Base-by-base conservation (phyloP, 2,888 invertebrate genomes). In the Aradus depressus region DNA sequence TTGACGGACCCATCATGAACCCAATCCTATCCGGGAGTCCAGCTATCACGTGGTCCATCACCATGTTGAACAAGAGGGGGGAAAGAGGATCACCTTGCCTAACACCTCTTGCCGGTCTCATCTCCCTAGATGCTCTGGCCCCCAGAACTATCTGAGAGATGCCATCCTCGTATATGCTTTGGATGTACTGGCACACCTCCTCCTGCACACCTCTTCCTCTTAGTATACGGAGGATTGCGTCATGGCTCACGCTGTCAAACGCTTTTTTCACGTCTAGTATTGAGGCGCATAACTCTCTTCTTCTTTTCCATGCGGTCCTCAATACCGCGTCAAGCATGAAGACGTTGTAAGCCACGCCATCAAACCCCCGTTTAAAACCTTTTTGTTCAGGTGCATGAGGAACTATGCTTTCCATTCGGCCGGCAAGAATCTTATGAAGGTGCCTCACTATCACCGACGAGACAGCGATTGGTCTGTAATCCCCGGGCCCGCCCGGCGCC, bases 221-320 rank as follows among this genome's bases (percentile, higher is more conserved):
- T n/a, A n/a, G n/a, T n/a, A n/a, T n/a, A n/a, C n/a, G n/a, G n/a
- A n/a, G n/a, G n/a, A n/a, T n/a, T n/a, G n/a, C n/a, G n/a, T n/a
- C n/a, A n/a, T n/a, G n/a, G 14, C 63, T 62, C 47, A 66, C 61
- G 0, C 61, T 65, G 55, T 69, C 69, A 56, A 68, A 70, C 3
- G 69, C 70, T 58, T 70, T 70, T 8, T 66, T 62, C 26, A 70
- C 64, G 57, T 71, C 70, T 10, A 6, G 28, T 31, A 39, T 32
- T n/a, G 34, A 28, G n/a, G 50, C 6, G 23, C 50, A 50, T 3
- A 53, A 3, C n/a, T n/a, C n/a, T n/a, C n/a, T n/a, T n/a, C n/a
- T n/a, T n/a, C n/a, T n/a, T n/a, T n/a, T n/a, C n/a, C n/a, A n/a
- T n/a, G n/a, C n/a, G n/a, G n/a, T n/a, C n/a, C n/a, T n/a, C n/a